Evolutionary conservation across 2,113 vertebrate species (phyloP).

Genomic region (Amphilophus citrinellus): DNA sequence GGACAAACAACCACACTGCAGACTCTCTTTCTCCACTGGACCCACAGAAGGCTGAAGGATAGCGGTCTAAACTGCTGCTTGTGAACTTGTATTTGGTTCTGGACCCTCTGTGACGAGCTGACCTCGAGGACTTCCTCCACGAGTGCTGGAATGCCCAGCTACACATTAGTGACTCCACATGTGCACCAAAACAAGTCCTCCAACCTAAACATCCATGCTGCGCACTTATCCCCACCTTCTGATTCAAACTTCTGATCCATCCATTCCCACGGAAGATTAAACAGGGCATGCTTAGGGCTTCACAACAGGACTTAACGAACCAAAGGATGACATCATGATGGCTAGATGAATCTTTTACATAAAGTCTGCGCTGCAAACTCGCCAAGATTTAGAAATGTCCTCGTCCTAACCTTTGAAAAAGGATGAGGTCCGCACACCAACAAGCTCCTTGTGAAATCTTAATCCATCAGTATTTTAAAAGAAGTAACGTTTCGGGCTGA

Average conservation of each 20-base stretch:
- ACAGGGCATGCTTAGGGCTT: neutral
- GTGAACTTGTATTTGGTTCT: neutral
- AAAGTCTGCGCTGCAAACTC: too few relatives aligned
- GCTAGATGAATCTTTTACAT: neutral
- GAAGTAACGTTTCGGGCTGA: too few relatives aligned
- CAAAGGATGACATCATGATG: neutral
- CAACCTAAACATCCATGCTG: neutral
- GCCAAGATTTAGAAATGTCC: neutral
- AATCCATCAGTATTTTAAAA: too few relatives aligned
- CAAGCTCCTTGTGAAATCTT: too few relatives aligned
- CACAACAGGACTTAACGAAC: neutral
- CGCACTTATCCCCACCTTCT: neutral
- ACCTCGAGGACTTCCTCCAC: neutral
- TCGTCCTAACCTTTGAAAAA: too few relatives aligned
- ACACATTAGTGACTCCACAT: neutral
- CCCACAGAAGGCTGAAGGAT: neutral
- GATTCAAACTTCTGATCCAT: neutral
- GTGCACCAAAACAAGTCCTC: neutral
- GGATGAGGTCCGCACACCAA: too few relatives aligned
- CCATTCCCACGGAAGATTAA: neutral
- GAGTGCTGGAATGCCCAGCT: neutral
- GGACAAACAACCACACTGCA: conserved; percentile 68
- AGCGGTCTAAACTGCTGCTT: neutral
- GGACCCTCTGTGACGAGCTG: neutral
- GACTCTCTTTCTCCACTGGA: conserved; percentile 17